Evolutionary conservation across 2,113 vertebrate genomes (phyloP), one percentile per base, ranked within the genome.

Genomic region (Sclerurus mexicanus): DNA sequence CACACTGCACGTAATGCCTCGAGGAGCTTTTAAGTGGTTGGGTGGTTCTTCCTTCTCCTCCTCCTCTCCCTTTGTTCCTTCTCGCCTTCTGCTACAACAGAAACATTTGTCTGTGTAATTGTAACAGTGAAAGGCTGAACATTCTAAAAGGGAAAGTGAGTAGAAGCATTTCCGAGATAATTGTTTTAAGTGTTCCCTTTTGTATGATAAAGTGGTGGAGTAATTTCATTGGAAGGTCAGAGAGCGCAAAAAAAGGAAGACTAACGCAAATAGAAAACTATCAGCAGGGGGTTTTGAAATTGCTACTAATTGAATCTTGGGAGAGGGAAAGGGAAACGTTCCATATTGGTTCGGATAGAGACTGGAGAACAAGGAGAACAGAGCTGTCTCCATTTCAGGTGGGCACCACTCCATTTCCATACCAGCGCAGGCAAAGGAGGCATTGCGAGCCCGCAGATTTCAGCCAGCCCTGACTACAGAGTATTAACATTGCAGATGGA

Each of bases 31-130:
- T 23, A 66, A 89, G 72, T 80, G 69, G 23, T 37, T 69, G 8
- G 86, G 59, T 52, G 17, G 25, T 92, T 87, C 64, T 68, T 39
- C 40, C 6, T 42, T 14, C 40, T 42, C 40, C 40, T 49, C 24
- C 24, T 80, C 28, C 69, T 68, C 55, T 85, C 31, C 3, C 39
- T 60, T 39, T 62, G 52, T 90, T 78, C 58, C 12, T 50, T 68
- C 80, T 87, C 76, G 15, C 82, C 88, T 93, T 73, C 75, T 69
- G 17, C 23, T 72, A 68, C 62, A 82, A 44, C 53, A 93, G 67
- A 83, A 95, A 71, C 84, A 68, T 83, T 92, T 87, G 66, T 92
- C 86, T 91, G 15, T 37, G 37, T 91, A 94, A 95, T 85, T 89
- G 63, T 71, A 92, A 67, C n/a, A 58, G 6, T 86, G 77, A 87